phyloP scores from a whole-genome alignment of 2,113 vertebrate species.

The Gallinago media region DNA sequence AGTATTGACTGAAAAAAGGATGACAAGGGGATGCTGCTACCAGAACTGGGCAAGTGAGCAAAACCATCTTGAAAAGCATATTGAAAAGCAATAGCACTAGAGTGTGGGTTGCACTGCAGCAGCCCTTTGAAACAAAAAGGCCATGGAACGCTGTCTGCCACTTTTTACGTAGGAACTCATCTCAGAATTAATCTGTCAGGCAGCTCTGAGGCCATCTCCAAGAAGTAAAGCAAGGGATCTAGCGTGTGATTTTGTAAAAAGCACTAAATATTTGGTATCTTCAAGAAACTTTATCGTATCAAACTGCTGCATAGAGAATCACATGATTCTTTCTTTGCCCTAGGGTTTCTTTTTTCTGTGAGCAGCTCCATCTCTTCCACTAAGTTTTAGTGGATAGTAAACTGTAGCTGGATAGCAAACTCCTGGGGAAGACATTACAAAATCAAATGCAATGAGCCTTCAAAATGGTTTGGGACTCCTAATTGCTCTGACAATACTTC shows the following conservation, averaged over 20 bases:
- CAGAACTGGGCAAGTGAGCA: neutral
- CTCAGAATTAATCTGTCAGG: neutral
- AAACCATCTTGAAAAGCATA: neutral
- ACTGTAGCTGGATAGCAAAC: neutral
- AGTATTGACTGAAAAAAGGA: neutral
- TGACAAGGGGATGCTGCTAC: neutral
- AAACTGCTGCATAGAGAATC: neutral
- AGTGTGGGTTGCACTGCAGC: neutral
- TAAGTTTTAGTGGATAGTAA: neutral
- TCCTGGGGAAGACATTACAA: neutral
- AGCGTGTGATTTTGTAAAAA: neutral
- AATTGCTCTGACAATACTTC: neutral
- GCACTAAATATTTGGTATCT: neutral
- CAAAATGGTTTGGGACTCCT: neutral
- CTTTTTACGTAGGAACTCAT: neutral
- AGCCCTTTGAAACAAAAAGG: neutral
- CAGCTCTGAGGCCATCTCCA: neutral
- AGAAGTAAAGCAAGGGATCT: neutral
- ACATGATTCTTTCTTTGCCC: neutral
- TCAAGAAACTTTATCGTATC: neutral
- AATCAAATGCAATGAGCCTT: conserved; percentile 20
- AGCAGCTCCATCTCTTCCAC: neutral
- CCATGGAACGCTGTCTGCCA: neutral
- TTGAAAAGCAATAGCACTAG: neutral
- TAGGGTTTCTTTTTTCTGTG: neutral